Conservation (phyloP, 2,888 invertebrate genomes). For the Eumacrocentrus americanus region DNA sequence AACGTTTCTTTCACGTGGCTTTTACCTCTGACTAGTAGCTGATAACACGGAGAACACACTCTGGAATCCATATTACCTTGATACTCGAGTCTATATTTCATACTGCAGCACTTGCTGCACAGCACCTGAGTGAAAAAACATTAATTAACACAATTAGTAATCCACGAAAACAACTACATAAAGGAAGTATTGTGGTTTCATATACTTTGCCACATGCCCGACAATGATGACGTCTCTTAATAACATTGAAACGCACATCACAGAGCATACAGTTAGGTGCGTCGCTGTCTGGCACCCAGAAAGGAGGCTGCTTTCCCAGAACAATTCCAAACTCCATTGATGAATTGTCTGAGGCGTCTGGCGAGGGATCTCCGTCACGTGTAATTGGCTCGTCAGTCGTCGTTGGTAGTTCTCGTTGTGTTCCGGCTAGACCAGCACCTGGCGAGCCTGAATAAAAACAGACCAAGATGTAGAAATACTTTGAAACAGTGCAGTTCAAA, state of each 20-base stretch:
- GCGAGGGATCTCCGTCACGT: slow-evolving; percentile 45
- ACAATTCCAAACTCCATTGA: slow-evolving; percentile 55
- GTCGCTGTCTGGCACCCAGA: slow-evolving; percentile 87
- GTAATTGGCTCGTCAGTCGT: neutral
- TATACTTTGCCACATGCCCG: slow-evolving; percentile 81
- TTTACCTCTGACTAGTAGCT: slow-evolving; percentile 65
- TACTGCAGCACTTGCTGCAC: slow-evolving; percentile 78
- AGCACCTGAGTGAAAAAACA: slow-evolving; percentile 73
- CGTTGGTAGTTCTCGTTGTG: neutral
- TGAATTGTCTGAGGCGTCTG: slow-evolving; percentile 54
- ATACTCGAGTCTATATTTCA: slow-evolving; percentile 75
- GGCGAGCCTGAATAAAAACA: slow-evolving; percentile 38
- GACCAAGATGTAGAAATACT: too few relatives aligned
- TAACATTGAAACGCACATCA: slow-evolving; percentile 78
- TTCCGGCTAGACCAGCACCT: slow-evolving; percentile 45
- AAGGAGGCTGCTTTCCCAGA: slow-evolving; percentile 78
- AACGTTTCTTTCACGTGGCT: neutral
- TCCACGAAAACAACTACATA: neutral
- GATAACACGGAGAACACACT: slow-evolving; percentile 77
- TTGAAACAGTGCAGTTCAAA: neutral
- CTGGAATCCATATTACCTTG: slow-evolving; percentile 77
- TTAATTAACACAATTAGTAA: neutral
- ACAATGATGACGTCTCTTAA: slow-evolving; percentile 86
- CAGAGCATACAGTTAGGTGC: slow-evolving; percentile 85
- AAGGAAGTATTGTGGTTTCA: neutral